Conservation (phyloP, 2,113 vertebrate genomes). For the Leucoraja erinaceus region DNA sequence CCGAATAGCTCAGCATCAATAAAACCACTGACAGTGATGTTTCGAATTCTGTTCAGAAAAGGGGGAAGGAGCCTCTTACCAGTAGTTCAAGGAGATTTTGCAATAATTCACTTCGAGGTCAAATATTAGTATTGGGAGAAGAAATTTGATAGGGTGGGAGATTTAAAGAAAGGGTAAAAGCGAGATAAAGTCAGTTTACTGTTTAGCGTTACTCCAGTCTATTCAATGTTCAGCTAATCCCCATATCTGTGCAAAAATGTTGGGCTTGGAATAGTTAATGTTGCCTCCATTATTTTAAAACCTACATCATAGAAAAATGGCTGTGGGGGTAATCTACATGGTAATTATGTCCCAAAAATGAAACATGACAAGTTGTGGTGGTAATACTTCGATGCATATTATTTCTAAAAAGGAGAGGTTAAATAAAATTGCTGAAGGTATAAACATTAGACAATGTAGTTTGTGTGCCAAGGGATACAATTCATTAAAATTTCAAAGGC, state of each 20-base stretch:
- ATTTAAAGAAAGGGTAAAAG: background rate
- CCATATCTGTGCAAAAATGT: background rate
- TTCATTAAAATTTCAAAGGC: conserved; percentile 24
- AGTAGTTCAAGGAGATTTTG: background rate
- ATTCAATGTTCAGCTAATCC: background rate
- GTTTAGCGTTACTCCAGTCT: background rate
- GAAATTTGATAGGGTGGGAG: background rate
- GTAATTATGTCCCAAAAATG: background rate
- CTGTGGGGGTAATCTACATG: background rate
- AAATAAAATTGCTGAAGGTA: background rate
- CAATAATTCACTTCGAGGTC: background rate
- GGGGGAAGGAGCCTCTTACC: background rate
- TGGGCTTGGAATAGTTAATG: background rate
- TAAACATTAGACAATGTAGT: background rate
- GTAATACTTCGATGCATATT: background rate
- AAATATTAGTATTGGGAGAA: background rate
- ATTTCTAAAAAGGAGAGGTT: background rate
- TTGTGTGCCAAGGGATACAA: background rate
- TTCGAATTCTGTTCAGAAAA: background rate
- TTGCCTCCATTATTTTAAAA: background rate
- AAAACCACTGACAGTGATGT: background rate
- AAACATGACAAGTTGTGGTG: background rate
- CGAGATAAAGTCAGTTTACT: background rate
- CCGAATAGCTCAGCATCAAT: background rate
- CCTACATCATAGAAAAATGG: background rate